Base-by-base conservation (phyloP, 1,140 invertebrate species). In the Callitettix versicolor region DNA sequence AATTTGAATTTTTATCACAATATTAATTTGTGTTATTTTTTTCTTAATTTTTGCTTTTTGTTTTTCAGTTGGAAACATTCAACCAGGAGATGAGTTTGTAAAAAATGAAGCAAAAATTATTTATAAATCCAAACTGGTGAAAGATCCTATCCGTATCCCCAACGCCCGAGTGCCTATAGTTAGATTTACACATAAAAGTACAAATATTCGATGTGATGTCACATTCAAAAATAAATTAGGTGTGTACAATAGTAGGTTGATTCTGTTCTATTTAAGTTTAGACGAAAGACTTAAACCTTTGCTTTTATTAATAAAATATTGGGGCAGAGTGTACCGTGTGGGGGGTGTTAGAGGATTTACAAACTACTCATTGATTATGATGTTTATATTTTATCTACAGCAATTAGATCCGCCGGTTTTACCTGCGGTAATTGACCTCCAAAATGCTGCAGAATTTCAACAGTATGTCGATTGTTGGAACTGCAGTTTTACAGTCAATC, bases 381-480 rank as follows among this genome's bases (percentile, higher is more conserved):
- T 52, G 50, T 17, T 41, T n/a, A 52, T 52, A 40, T 52, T 52
- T 18, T 52, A 52, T 18, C 50, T 52, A 4, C 50, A 52, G n/a
- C 50, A 52, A 17, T 30, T 36, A n/a, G 21, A 52, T n/a, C n/a
- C 14, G 1, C 50, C 50, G 2, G 11, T 52, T 3, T 6, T 41
- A 18, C 50, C 50, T 5, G 14, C 50, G 1, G 34, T 52, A 6
- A 15, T 18, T 21, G n/a, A n/a, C 4, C 50, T 52, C 4, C 50
- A 52, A 34, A 22, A 41, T 9, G 12, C 21, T 17, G 15, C 30
- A 2, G 2, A 52, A 52, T 2, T 4, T 12, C 5, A 52, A n/a
- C n/a, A 38, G 18, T 40, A 14, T 18, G 15, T 15, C 20, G 26
- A n/a, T 12, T 30, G 50, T 20, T 52, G 50, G 50, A 33, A 52